Conservation (phyloP, 2,888 invertebrate genomes). For the Elmis aenea region DNA sequence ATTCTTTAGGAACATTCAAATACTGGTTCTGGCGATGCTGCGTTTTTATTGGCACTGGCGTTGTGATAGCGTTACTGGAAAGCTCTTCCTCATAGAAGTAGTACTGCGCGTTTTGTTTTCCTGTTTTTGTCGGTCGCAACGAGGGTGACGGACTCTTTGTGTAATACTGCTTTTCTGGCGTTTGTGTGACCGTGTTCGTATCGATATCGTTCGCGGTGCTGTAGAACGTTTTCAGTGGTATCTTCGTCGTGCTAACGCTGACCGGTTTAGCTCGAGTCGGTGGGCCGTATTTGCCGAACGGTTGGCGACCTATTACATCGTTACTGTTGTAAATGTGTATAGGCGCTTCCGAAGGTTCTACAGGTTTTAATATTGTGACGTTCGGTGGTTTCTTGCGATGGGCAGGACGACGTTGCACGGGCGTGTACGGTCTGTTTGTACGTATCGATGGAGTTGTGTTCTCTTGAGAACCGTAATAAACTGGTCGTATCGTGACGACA, state of each 20-base stretch:
- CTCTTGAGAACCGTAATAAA: conserved; percentile 23
- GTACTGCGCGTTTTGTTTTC: conserved; percentile 55
- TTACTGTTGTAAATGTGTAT: conserved; percentile 44
- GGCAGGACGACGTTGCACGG: conserved; percentile 6
- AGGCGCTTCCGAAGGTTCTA: conserved; percentile 44
- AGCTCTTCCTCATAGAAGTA: conserved; percentile 61
- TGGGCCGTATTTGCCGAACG: conserved; percentile 51
- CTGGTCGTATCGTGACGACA: conserved; percentile 47
- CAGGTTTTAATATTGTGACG: conserved; percentile 41
- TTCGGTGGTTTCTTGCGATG: conserved; percentile 31
- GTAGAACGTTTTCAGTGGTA: conserved; percentile 60
- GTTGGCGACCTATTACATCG: conserved; percentile 48
- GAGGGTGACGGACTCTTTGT: conserved; percentile 42
- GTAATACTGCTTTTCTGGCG: conserved; percentile 21
- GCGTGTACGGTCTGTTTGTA: conserved; percentile 20
- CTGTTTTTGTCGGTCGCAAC: conserved; percentile 29
- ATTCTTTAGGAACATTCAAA: conserved; percentile 28
- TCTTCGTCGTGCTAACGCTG: conserved; percentile 51
- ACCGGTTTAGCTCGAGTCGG: conserved; percentile 44
- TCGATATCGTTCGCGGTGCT: conserved; percentile 52
- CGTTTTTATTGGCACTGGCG: conserved; percentile 26
- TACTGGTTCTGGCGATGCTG: conserved; percentile 16
- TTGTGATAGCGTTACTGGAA: conserved; percentile 25
- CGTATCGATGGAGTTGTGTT: conserved; percentile 8
- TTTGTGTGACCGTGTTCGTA: conserved; percentile 49